These are phyloP conservation scores for Chionoecetes opilio DNA, from an alignment of 1,140 invertebrate species.

Conservation along the genomic window DNA sequence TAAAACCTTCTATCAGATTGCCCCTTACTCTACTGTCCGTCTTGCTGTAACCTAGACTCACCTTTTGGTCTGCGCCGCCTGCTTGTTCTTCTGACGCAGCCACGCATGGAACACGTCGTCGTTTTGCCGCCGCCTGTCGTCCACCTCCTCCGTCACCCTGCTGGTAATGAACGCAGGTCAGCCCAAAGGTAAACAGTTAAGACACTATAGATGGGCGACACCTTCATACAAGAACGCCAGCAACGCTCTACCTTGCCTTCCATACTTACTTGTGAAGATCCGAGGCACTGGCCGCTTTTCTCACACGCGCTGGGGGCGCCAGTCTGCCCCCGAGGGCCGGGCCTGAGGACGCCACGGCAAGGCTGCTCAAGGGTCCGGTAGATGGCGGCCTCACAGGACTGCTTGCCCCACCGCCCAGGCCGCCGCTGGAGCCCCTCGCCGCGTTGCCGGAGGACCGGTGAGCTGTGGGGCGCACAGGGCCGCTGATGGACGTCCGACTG, in stretches of 20 bases:
- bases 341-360: background rate
- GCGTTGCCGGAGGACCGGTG: constrained; percentile 43
- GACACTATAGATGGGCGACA: too few relatives aligned
- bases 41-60: too few relatives aligned
- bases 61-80: constrained; percentile 60
- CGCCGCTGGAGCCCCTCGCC: too few relatives aligned
- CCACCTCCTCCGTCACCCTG: constrained; percentile 50
- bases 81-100: constrained; percentile 73
- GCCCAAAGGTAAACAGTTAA: too few relatives aligned
- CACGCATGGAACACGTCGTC: constrained; percentile 67
- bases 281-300: constrained; percentile 74
- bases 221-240: too few relatives aligned
- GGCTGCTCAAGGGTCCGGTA: background rate
- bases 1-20: too few relatives aligned
- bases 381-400: constrained; percentile 34
- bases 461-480: constrained; percentile 66
- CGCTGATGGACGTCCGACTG: constrained; percentile 43
- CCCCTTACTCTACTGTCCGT: too few relatives aligned
- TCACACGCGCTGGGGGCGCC: constrained; percentile 45
- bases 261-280: constrained; percentile 74
- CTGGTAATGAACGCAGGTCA: background rate
- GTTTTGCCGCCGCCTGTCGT: constrained; percentile 60
- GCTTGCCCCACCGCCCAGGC: background rate
- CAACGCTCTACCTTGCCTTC: too few relatives aligned
- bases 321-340: background rate